Conservation (phyloP, 1,140 invertebrate genomes). For the Scaptomyza graminum region DNA sequence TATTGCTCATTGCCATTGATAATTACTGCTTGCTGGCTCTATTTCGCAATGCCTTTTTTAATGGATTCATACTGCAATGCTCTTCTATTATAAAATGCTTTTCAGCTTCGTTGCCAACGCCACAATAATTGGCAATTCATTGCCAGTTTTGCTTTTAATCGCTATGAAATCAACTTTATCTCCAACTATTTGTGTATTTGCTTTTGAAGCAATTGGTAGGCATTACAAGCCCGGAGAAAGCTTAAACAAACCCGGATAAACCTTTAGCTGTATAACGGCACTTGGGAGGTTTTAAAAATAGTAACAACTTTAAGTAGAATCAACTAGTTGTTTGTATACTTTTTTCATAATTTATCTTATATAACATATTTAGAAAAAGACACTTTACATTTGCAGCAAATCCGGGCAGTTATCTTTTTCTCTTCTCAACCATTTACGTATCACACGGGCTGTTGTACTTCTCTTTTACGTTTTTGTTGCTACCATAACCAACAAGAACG, state of each 20-base stretch:
- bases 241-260: neutral
- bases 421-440: constrained; percentile 27
- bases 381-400: constrained; percentile 8
- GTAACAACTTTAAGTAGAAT: too few relatives aligned
- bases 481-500: neutral
- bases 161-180: neutral
- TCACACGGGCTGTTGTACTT: neutral
- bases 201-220: neutral
- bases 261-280: neutral
- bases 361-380: neutral
- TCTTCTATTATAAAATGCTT: constrained; percentile 32
- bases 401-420: constrained; percentile 31
- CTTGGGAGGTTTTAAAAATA: neutral
- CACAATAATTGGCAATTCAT: constrained; percentile 38
- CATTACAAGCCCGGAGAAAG: neutral
- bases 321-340: too few relatives aligned
- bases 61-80: constrained; percentile 16
- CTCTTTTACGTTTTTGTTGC: too few relatives aligned
- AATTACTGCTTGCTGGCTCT: constrained; percentile 60
- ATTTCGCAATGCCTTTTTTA: constrained; percentile 24
- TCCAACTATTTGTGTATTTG: neutral
- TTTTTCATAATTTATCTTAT: neutral
- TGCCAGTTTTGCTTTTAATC: constrained; percentile 38
- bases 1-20: constrained; percentile 63
- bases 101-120: constrained; percentile 49